These are phyloP conservation scores for Trypoxylus dichotomus DNA, from an alignment of 1,140 invertebrate genomes.

Conservation along the genomic window DNA sequence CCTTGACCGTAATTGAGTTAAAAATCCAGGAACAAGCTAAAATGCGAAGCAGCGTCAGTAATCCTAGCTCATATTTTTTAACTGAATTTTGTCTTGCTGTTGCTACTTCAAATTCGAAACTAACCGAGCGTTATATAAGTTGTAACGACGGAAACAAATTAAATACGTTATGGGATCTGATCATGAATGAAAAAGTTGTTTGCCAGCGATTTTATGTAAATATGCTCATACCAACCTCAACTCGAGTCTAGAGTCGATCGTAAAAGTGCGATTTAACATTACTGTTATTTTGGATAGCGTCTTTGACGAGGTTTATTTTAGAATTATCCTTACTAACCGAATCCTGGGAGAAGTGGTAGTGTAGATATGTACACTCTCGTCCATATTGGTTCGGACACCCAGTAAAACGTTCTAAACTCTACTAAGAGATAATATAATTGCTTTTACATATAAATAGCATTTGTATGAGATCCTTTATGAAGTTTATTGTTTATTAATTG, in stretches of 20 bases:
- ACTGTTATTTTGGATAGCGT: too few species aligned
- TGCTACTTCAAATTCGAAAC: not conserved
- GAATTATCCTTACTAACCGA: too few species aligned
- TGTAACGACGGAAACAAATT: not conserved
- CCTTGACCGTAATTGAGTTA: not conserved
- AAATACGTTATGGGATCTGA: not conserved
- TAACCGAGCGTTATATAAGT: not conserved
- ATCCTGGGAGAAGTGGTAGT: too few species aligned
- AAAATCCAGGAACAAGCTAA: not conserved
- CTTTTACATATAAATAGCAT: too few species aligned
- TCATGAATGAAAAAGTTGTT: not conserved
- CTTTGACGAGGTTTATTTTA: too few species aligned
- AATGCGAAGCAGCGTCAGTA: not conserved
- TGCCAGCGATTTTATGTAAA: not conserved
- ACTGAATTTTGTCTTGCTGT: not conserved
- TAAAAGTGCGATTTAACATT: not conserved
- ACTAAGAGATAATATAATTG: too few species aligned
- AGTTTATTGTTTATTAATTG: too few species aligned
- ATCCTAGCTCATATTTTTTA: not conserved
- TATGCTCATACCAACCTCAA: not conserved
- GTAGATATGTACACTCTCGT: too few species aligned
- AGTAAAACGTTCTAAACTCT: too few species aligned
- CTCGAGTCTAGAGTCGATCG: not conserved
- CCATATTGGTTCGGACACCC: too few species aligned
- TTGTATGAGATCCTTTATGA: too few species aligned